These are phyloP conservation scores for Podarcis cretensis DNA, from an alignment of 2,113 vertebrate genomes.

Conservation along the genomic window DNA sequence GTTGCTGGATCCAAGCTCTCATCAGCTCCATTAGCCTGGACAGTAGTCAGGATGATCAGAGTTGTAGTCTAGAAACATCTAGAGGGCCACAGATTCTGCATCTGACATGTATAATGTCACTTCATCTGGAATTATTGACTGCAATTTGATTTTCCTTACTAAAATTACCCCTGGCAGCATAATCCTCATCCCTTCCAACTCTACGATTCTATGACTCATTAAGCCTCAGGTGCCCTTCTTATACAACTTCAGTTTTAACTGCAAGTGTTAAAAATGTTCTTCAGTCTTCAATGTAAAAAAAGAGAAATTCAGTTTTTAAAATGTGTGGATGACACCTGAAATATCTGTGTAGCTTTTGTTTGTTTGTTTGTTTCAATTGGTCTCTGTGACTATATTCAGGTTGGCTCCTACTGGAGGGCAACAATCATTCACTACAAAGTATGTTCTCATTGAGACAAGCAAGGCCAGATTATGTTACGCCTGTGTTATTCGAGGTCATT, in stretches of 20 bases:
- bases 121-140: background rate
- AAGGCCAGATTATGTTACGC: background rate
- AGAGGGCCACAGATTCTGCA: too few relatives aligned
- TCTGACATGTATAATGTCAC: background rate
- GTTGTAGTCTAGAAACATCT: too few relatives aligned
- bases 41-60: too few relatives aligned
- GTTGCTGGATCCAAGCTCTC: too few relatives aligned
- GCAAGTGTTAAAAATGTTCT: background rate
- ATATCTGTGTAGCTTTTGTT: background rate
- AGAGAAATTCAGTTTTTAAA: background rate
- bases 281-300: background rate
- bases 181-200: background rate
- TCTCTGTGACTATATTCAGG: too few relatives aligned
- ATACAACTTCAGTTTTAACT: background rate
- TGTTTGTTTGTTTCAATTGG: too few relatives aligned
- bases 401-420: background rate
- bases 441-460: background rate
- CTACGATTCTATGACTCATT: background rate
- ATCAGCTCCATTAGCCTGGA: too few relatives aligned
- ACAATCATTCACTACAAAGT: background rate
- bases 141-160: background rate
- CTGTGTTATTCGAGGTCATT: background rate
- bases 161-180: background rate
- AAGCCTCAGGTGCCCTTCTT: background rate
- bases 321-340: background rate